A percentile compares a stretch with the other conserved stretches of the same genome.
Conservation (phyloP, 2,888 invertebrate species). For the Tetragonula carbonaria region DNA sequence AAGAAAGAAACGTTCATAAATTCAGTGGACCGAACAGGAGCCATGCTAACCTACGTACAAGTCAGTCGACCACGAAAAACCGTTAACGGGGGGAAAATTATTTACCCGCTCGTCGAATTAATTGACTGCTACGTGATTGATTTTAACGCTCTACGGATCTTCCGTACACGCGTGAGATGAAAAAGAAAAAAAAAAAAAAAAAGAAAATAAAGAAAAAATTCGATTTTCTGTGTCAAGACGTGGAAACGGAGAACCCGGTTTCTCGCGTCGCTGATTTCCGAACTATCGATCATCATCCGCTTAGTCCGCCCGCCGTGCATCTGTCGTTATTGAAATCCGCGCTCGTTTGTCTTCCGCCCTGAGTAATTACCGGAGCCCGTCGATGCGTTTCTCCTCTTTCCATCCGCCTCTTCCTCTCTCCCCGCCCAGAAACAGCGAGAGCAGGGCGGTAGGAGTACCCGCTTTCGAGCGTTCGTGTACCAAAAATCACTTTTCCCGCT, state of each 20-base stretch:
- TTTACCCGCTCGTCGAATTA: background rate
- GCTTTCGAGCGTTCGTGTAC: background rate
- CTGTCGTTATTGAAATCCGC: conserved; percentile 56
- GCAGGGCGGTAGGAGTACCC: too few species aligned
- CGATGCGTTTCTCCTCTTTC: conserved; percentile 1
- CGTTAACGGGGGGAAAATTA: background rate
- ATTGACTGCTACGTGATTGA: background rate
- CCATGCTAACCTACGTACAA: background rate
- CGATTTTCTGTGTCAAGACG: background rate
- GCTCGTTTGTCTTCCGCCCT: conserved; percentile 58
- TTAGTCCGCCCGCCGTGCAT: conserved; percentile 35
- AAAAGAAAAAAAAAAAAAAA: too few species aligned
- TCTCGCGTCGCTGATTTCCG: conserved; percentile 47
- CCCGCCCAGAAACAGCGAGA: too few species aligned
- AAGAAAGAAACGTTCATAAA: background rate
- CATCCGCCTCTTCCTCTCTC: background rate
- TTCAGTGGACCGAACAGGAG: background rate
- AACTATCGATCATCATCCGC: conserved; percentile 48
- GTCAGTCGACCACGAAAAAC: background rate
- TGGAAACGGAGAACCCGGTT: conserved; percentile 28
- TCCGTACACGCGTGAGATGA: too few species aligned
- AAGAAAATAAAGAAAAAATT: background rate
- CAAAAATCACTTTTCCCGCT: background rate
- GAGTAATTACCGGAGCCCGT: conserved; percentile 55
- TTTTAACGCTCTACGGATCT: too few species aligned